Base-by-base conservation (phyloP, 2,797 vertebrate genomes). In the Orestias chungarensis region DNA sequence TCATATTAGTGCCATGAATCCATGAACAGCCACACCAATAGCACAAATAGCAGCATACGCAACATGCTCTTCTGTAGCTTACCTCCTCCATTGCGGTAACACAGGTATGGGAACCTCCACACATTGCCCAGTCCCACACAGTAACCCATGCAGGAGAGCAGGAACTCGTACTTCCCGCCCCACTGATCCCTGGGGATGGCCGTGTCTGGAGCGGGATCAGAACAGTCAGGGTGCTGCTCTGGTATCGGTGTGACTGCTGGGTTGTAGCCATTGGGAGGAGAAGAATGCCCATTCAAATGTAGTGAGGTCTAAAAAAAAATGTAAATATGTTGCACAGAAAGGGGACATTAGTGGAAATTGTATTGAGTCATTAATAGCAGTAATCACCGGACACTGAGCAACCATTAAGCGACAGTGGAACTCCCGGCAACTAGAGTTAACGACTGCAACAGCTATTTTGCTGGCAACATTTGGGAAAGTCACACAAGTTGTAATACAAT, bases 21-120 rank as follows among this genome's bases (percentile, higher is more conserved):
- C 43, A 38, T 9, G 57, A 68, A 78, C 59, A 40, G 17, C 50
- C 64, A 69, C 64, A 68, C 35, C 6, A 61, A 27, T n/a, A 27
- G 61, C 55, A 77, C 79, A 73, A 44, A 64, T 73, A 68, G 57
- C 40, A 68, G 33, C 20, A 61, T 33, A 59, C 11, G 31, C 55
- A 59, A 17, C 33, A 15, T 31, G 40, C 31, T 49, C 46, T 29
- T 4, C 18, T 23, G 55, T 8, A 0, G 29, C 95, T 92, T 78
- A 96, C 96, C 95, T 91, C 96, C 96, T 82, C 95, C 96, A 0
- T 96, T 96, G 68, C 95, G 94, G 84, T 96, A 96, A 79, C 96
- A 97, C 44, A 96, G 95, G 83, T 96, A 96, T 0, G 96, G 95
- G 70, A 97, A 96, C 52, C 95, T 89, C 95, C 96, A 97, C 66